Base-by-base conservation (phyloP, 2,797 vertebrate species). In the Lates japonicus region DNA sequence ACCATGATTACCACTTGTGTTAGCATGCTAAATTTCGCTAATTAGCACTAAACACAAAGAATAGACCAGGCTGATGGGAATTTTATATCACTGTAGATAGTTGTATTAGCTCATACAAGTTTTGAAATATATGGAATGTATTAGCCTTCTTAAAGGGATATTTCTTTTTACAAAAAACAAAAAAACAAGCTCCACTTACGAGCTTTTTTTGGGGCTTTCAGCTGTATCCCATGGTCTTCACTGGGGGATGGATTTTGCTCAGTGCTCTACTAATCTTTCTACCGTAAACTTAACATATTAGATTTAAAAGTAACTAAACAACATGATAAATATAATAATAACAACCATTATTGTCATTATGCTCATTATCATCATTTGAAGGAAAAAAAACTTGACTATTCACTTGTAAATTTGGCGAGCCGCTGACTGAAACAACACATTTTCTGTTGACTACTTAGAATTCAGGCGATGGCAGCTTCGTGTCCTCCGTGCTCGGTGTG, bases 371-470 rank as follows among this genome's bases (percentile, higher is more conserved):
- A 25, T 52, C 11, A 52, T 22, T 52, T 52, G 5, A 8, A 11
- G 13, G 5, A n/a, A n/a, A n/a, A 11, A 12, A 51, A 29, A 29
- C 25, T 29, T 29, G 25, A 29, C 25, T 29, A 29, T 29, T 72
- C 25, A 10, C n/a, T 3, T 12, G 31, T 70, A 35, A 29, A 37
- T 78, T 70, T 11, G 35, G 63, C 17, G 58, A 29, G 25, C 25
- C 25, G 25, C 1, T 29, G 25, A 29, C 25, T 29, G 25, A 29
- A n/a, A n/a, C n/a, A n/a, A 29, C 60, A 25, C 8, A 55, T 20
- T 13, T 3, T 33, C 46, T 25, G 39, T 37, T 16, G 25, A 35
- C 57, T 72, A 8, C 81, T 87, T 70, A 70, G n/a, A 61, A 79
- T 87, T 85, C 65, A 51, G 68, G 2, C 4, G 9, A 60, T 29